A percentile compares a stretch with the other conserved stretches of the same genome.
phyloP scores from a whole-genome alignment of 2,113 vertebrate species.

The Dicerorhinus sumatrensis region DNA sequence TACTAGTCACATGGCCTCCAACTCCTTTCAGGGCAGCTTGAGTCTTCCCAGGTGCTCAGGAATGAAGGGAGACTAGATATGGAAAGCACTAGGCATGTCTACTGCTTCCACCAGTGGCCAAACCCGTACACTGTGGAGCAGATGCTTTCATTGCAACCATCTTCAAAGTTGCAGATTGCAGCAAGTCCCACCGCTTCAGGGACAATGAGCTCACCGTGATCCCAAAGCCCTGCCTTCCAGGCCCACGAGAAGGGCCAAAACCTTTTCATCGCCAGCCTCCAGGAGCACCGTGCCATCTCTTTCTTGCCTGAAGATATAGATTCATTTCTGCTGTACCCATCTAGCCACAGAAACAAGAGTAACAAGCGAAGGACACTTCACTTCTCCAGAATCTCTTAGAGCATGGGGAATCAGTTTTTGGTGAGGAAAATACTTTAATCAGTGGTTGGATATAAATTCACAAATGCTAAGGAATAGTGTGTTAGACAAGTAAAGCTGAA shows the following conservation, averaged over 20 bases:
- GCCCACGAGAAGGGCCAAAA: fast-evolving
- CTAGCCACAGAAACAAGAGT: not conserved
- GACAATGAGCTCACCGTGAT: not conserved
- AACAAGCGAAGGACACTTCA: not conserved
- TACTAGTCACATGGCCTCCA: not conserved
- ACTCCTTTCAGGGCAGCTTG: not conserved
- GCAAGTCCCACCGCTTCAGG: not conserved
- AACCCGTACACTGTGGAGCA: not conserved
- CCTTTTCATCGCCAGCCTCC: not conserved
- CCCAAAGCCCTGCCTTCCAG: no score
- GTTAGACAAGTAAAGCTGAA: not conserved
- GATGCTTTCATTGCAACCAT: not conserved
- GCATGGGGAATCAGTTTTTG: not conserved
- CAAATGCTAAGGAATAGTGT: not conserved
- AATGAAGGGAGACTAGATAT: not conserved
- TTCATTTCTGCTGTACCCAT: not conserved
- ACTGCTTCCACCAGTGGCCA: not conserved
- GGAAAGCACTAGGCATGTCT: not conserved
- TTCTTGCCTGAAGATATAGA: not conserved
- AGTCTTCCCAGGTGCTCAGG: not conserved
- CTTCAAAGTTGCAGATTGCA: not conserved
- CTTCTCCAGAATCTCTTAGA: not conserved
- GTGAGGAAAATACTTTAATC: not conserved
- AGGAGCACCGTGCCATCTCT: not conserved
- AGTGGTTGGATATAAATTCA: not conserved